Base-by-base conservation (phyloP, 1,140 invertebrate species). In the Luehdorfia chinensis region DNA sequence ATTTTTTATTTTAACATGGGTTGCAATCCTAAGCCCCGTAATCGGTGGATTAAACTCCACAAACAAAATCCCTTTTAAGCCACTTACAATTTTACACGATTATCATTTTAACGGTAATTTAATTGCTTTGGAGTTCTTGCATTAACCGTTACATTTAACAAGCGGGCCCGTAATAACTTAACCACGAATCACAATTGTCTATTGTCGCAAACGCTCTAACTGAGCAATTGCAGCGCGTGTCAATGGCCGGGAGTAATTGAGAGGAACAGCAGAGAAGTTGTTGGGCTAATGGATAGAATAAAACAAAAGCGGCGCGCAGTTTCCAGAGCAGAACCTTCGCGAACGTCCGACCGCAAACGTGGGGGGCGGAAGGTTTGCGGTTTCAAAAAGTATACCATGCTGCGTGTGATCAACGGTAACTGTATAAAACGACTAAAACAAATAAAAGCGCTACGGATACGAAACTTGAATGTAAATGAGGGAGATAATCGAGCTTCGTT, bases 211-310 rank as follows among this genome's bases (percentile, higher is more conserved):
- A 30, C 9, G n/a, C n/a, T n/a, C n/a, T n/a, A 5, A 37, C 18
- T 15, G 25, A 44, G 16, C 60, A 67, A 67, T 64, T 60, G 55
- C 16, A 39, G 8, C 19, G 32, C 15, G 33, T 52, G 50, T 43
- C 54, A 47, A 50, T 15, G 57, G 12, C 48, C 50, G 53, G 28
- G 41, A 14, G 47, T 51, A 41, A 46, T 37, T 37, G 16, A 37
- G 18, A 37, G 34, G 34, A 37, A 37, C 34, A 37, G 18, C 16
- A 37, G 34, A 37, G n/a, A 37, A 37, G 34, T 16, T 37, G 34
- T 37, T 37, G 34, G 9, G 11, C 34, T 12, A 37, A 37, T 37
- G 15, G 18, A 37, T 23, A 21, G 18, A 37, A 37, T 23, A 37
- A 37, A 37, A 37, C 34, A 37, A 37, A 37, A 37, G 34, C 9